Evolutionary conservation across 2,113 vertebrate species (phyloP), one percentile per base, ranked within the genome.

Genomic region (Phasianus colchicus): DNA sequence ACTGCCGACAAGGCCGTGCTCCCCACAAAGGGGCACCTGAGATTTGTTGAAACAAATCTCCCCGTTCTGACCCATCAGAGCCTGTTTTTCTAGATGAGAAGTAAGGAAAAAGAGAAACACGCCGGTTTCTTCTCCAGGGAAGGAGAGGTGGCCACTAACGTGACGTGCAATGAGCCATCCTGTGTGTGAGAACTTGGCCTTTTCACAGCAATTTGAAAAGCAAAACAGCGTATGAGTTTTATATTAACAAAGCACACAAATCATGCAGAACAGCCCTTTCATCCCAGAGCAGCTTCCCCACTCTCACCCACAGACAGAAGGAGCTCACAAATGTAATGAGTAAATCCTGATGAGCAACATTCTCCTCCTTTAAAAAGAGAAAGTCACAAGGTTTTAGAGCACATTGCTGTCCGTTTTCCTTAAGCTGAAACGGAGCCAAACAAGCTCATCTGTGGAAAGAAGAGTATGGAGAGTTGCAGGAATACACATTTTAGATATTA

Each of bases 1-100:
- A 29, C 17, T 5, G 77, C 14, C 17, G 48, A 11, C 3, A 8
- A 36, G 32, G 42, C 42, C 42, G 40, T 2, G 2, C 21, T 17
- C 11, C 55, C 42, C 30, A 32, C 15, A 38, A 78, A 40, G 13
- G 32, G 6, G 20, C 19, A n/a, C 45, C 48, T 65, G n/a, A n/a
- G n/a, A n/a, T n/a, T n/a, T n/a, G n/a, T n/a, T n/a, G n/a, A n/a
- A 20, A 48, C 54, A 72, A 5, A 7, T 20, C 1, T n/a, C 20
- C 30, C 10, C 1, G 3, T 16, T 24, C 36, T 0, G 0, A 27
- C 54, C 30, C 38, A 4, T 11, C 3, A 5, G 24, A n/a, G 27
- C 10, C 55, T 42, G 29, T 13, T 71, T 34, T 42, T 65, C 60
- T 50, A 42, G 40, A 38, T 2, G 2, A 57, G 52, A 76, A 38